Conservation (phyloP, 1,140 invertebrate species). For the Drosophila teissieri region DNA sequence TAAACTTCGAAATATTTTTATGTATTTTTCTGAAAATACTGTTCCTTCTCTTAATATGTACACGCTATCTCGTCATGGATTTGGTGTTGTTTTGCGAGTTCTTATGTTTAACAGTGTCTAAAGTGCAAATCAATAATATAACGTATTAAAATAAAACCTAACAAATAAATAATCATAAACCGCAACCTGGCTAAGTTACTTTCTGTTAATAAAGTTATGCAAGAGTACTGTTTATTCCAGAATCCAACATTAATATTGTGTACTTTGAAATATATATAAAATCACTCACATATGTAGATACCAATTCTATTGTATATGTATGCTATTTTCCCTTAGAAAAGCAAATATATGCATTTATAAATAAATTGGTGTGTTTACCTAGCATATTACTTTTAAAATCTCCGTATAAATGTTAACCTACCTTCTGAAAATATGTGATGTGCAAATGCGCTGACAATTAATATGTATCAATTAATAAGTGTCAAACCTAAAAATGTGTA, state of each 20-base stretch:
- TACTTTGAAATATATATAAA: neutral
- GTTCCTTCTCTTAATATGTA: conserved; percentile 43
- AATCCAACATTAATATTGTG: neutral
- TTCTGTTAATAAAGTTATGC: too few species aligned
- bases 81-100: conserved; percentile 40
- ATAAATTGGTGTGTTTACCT: conserved; percentile 15
- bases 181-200: too few species aligned
- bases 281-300: neutral
- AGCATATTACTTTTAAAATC: neutral
- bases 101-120: conserved; percentile 31
- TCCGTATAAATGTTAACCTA: too few species aligned
- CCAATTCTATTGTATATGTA: neutral
- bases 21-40: conserved; percentile 23
- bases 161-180: too few species aligned
- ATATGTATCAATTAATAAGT: too few species aligned
- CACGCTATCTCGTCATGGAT: conserved; percentile 34
- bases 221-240: neutral
- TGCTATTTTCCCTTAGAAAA: neutral
- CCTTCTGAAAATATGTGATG: neutral
- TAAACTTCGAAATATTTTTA: conserved; percentile 40
- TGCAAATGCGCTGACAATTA: neutral
- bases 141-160: neutral
- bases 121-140: neutral
- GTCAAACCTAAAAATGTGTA: neutral
- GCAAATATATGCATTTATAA: conserved; percentile 17